Base-by-base conservation (phyloP, 2,888 invertebrate species). In the Ectobius pallidus region DNA sequence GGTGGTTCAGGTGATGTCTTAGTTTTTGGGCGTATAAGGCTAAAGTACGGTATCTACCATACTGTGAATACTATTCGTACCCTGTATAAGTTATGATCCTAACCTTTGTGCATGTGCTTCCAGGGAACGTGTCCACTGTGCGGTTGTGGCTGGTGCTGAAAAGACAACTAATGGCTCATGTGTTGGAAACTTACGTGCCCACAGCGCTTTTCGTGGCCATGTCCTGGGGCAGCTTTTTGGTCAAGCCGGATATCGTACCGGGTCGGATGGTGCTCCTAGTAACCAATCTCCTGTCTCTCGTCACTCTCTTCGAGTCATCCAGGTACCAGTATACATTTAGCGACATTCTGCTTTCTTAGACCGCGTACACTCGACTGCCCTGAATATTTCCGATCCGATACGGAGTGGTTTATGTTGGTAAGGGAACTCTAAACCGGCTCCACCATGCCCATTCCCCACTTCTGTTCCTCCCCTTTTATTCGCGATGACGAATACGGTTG, bases 181-280 rank as follows among this genome's bases (percentile, higher is more conserved):
- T 70, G 7, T 22, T 70, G 42, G 70, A 70, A 42, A 20, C 44
- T 25, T 70, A 70, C 30, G 34, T 63, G 7, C 58, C 72, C 0
- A 69, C 58, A 14, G 68, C 14, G 25, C 46, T 72, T 6, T 72
- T 72, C 58, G 72, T 72, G 9, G 39, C 27, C 39, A 55, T 72
- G 61, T 72, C 69, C 6, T 69, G 72, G 72, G 72, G 72, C 27
- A 72, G 69, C 6, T 72, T 72, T 27, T 49, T 69, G 44, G 68
- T 69, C 6, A 68, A 49, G 9, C 72, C 72, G 1, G 72, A 72
- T 6, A 69, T 69, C 6, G 72, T 69, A 16, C 69, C 72, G 25
- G 72, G 72, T 0, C 55, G 72, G 11, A 72, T 72, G 72, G 72
- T 72, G 42, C 69, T 72, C 1, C 72, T 72, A 0, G 67, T 69